Conservation (phyloP, 2,888 invertebrate genomes). For the Caradrina kadenii region DNA sequence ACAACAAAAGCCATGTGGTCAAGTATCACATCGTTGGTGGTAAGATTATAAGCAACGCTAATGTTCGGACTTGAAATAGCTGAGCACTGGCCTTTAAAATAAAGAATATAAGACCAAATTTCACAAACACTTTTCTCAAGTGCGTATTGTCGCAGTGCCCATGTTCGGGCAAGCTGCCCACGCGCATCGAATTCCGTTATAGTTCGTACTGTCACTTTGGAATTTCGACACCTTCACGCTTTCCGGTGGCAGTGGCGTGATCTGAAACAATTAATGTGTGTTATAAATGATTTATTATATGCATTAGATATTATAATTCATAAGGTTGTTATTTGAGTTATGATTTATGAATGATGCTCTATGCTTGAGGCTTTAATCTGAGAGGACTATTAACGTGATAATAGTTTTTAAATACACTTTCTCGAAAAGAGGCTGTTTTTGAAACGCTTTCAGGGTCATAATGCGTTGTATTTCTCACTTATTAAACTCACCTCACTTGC, state of each 20-base stretch:
- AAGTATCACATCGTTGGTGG: conserved; percentile 35
- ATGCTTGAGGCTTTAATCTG: conserved; percentile 3
- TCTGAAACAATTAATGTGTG: conserved; percentile 45
- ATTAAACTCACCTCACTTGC: too few relatives aligned
- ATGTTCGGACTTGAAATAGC: conserved; percentile 32
- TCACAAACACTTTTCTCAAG: conserved; percentile 33
- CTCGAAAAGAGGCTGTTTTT: too few relatives aligned
- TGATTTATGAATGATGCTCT: conserved; percentile 26
- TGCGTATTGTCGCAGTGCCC: conserved; percentile 37
- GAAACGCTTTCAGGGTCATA: too few relatives aligned
- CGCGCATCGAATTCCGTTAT: conserved; percentile 61
- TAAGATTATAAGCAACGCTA: conserved; percentile 21
- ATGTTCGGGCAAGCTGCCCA: conserved; percentile 50
- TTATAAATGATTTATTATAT: conserved; percentile 45
- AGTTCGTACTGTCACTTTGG: conserved; percentile 50
- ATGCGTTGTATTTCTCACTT: too few relatives aligned
- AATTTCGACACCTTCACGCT: conserved; percentile 48
- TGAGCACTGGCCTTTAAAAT: conserved; percentile 23
- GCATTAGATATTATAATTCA: conserved; percentile 28
- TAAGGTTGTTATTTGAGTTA: conserved; percentile 12
- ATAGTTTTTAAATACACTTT: not conserved
- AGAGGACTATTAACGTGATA: conserved; percentile 12
- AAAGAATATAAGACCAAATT: conserved; percentile 24
- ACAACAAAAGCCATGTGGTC: conserved; percentile 1
- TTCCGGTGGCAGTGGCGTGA: conserved; percentile 38